These are phyloP conservation scores for Eristalis pertinax DNA, from an alignment of 2,888 invertebrate species.

Conservation along the genomic window DNA sequence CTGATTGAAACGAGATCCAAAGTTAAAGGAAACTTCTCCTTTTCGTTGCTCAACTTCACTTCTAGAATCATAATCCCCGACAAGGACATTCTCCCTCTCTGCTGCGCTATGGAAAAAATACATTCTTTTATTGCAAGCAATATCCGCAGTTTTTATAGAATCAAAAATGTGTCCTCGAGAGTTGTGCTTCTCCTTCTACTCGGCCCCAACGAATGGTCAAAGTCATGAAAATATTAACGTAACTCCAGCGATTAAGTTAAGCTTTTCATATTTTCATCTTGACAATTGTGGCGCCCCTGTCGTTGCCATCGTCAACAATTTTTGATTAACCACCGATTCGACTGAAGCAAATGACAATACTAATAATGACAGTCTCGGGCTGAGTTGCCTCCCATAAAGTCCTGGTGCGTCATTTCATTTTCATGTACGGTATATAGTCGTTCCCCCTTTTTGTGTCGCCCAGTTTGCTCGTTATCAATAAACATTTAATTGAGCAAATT, in stretches of 20 bases:
- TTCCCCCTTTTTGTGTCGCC: conserved; percentile 62
- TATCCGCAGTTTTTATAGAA: conserved; percentile 37
- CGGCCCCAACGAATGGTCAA: not conserved
- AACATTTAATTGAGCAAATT: conserved; percentile 71
- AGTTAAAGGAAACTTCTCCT: not conserved
- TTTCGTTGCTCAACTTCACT: not conserved
- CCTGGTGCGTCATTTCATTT: conserved; percentile 40
- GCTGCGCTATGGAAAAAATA: not conserved
- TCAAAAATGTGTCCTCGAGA: not conserved
- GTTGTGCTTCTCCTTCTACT: not conserved
- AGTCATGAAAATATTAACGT: conserved; percentile 38
- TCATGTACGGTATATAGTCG: conserved; percentile 12
- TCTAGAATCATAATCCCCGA: not conserved
- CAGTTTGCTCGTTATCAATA: conserved; percentile 52
- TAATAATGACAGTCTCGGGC: conserved; percentile 16
- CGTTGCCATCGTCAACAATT: conserved; percentile 50
- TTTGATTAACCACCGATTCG: conserved; percentile 55
- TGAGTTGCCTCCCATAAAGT: not conserved
- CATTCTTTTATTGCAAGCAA: conserved; percentile 60
- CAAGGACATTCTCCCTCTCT: not conserved
- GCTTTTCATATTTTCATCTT: conserved; percentile 8
- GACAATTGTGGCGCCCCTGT: conserved; percentile 37
- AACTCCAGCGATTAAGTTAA: conserved; percentile 25
- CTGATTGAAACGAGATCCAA: not conserved
- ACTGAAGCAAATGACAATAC: conserved; percentile 56